Percentiles rank a stretch among this genome's conserved stretches.
These are phyloP conservation scores for Alouatta palliata DNA, from an alignment of 2,113 vertebrate species.

Conservation along the genomic window DNA sequence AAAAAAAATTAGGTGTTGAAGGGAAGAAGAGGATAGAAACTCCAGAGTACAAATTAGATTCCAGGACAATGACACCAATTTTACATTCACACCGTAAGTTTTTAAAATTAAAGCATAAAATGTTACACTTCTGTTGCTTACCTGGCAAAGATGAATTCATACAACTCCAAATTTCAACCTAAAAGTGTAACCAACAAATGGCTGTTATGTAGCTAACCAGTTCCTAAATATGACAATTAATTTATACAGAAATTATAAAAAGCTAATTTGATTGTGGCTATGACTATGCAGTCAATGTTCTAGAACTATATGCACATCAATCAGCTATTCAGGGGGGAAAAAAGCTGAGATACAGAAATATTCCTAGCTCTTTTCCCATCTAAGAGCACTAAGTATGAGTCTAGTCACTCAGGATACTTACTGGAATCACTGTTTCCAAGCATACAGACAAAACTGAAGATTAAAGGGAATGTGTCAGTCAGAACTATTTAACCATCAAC, in stretches of 20 bases:
- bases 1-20: neutral
- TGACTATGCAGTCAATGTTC: neutral
- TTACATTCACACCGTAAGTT: slow-evolving; percentile 43
- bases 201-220: slow-evolving; percentile 60
- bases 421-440: neutral
- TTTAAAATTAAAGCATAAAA: slow-evolving; percentile 50
- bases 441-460: slow-evolving; percentile 8
- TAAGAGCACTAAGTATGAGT: neutral
- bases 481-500: neutral
- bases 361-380: neutral
- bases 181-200: slow-evolving; percentile 76
- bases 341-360: neutral
- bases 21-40: neutral
- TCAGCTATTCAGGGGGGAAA: neutral
- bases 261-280: slow-evolving; percentile 22
- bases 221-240: slow-evolving; percentile 36
- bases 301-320: neutral
- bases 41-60: neutral
- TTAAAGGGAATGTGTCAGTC: neutral
- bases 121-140: slow-evolving; percentile 82
- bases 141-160: slow-evolving; percentile 98
- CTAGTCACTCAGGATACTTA: neutral
- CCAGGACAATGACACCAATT: neutral
- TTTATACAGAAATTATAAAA: slow-evolving; percentile 24
- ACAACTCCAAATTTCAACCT: slow-evolving; percentile 97